Evolutionary conservation across 2,797 vertebrate species (phyloP).

Genomic region (Delichon dasypus): DNA sequence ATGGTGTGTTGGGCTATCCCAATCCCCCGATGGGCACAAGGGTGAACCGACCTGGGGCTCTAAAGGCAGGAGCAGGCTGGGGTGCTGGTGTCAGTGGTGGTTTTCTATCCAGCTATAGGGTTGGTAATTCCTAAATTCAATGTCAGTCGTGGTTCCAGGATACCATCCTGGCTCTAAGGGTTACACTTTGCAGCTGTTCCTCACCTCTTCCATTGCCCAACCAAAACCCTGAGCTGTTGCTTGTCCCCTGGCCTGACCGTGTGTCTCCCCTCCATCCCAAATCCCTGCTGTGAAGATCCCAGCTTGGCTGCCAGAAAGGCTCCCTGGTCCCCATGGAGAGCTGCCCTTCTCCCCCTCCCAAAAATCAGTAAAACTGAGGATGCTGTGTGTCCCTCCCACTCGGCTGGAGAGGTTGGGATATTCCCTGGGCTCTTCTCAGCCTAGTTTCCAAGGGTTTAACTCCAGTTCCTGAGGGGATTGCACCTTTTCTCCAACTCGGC

Average conservation of each 20-base stretch:
- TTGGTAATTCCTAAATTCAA: background rate
- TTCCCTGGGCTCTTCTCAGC: background rate
- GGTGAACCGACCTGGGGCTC: background rate
- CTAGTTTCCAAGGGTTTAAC: background rate
- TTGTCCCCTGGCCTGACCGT: background rate
- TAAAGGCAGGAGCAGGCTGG: background rate
- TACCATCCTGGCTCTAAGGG: background rate
- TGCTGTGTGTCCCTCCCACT: background rate
- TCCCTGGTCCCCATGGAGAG: background rate
- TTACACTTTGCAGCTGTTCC: fast-evolving
- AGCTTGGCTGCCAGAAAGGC: background rate
- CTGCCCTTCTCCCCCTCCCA: background rate
- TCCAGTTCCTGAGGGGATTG: background rate
- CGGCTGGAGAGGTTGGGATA: background rate
- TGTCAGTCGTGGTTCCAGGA: background rate
- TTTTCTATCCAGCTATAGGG: background rate
- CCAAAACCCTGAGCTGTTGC: background rate
- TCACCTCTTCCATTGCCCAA: background rate
- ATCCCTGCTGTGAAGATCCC: background rate
- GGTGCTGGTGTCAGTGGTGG: background rate
- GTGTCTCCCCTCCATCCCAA: background rate
- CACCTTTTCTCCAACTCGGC: background rate
- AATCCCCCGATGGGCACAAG: fast-evolving
- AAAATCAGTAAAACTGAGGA: background rate
- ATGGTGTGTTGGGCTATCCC: background rate